Base-by-base conservation (phyloP, 2,113 vertebrate genomes). In the Glaucomys volans region DNA sequence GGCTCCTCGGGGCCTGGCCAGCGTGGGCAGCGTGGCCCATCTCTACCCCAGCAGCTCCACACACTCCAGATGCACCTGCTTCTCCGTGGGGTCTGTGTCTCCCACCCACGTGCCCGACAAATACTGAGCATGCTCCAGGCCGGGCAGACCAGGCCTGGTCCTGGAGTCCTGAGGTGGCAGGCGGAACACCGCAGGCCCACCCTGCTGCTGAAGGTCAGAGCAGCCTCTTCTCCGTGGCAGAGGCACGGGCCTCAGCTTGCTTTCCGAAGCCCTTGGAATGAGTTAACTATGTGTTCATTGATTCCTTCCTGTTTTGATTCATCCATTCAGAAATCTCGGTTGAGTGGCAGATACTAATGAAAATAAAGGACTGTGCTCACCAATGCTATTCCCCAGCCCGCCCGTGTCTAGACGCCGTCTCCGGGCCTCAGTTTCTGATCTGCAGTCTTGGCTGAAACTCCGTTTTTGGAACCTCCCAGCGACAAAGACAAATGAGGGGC, bases 51-150 rank as follows among this genome's bases (percentile, higher is more conserved):
- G 85, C 59, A 22, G 54, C 54, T 57, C 54, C 54, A 57, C 18
- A 20, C 54, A 17, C 54, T 18, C 54, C 54, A 57, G 54, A 20
- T 17, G 13, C 22, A 13, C 2, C 76, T 3, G 42, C 18, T 3
- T 2, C 42, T 69, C 47, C 30, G 11, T 44, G 42, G 37, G 26
- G 1, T 32, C 64, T 26, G 1, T 28, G 1, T 40, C 57, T 22
- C 30, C n/a, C 16, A 11, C 32, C 30, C 28, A 0, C 4, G 13
- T 57, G 32, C 3, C 22, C 26, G 17, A 2, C 5, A 16, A 16
- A 0, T 44, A 5, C 8, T 0, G 6, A 26, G 5, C 0, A n/a
- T 20, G 2, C 47, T 20, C 0, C 1, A 1, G 1, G 0, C 42
- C 28, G 50, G 0, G 10, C 30, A n/a, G 87, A 11, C 37, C 32